These are phyloP conservation scores for Sanderia malayensis DNA, from an alignment of 30 jellyfish, hydroid and myxozoan genomes.

Conservation along the genomic window DNA sequence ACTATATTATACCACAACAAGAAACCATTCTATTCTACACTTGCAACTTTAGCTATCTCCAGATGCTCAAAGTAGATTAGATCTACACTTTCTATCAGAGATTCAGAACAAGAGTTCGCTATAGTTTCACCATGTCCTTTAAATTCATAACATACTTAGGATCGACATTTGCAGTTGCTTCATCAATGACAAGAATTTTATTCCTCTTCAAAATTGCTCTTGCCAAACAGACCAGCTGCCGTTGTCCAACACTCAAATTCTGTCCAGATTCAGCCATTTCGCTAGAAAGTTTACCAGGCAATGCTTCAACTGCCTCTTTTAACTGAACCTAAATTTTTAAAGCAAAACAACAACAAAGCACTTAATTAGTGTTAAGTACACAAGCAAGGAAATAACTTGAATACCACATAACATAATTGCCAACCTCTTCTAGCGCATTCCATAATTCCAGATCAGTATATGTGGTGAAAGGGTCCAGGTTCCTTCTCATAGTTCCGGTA, in stretches of 20 bases:
- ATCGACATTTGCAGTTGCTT: constrained; percentile 97
- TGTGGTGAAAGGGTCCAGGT: constrained; percentile 76
- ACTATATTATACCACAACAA: too few relatives aligned
- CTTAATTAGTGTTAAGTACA: too few relatives aligned
- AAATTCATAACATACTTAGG: constrained; percentile 79
- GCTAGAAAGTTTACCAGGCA: constrained; percentile 87
- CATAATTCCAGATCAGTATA: constrained; percentile 74
- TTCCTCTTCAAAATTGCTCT: constrained; percentile 81
- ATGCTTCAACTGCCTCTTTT: constrained; percentile 66
- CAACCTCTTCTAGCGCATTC: constrained; percentile 85
- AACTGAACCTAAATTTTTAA: constrained; percentile 63
- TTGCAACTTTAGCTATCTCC: too few relatives aligned
- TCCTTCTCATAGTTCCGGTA: constrained; percentile 84
- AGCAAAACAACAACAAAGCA: too few relatives aligned
- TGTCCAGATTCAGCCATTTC: constrained; percentile 92
- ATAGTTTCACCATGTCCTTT: too few relatives aligned
- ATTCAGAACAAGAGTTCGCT: too few relatives aligned
- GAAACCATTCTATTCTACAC: too few relatives aligned
- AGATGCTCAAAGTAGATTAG: too few relatives aligned
- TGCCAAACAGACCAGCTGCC: constrained; percentile 90
- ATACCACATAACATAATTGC: too few relatives aligned
- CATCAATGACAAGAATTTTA: constrained; percentile 84
- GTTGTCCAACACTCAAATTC: constrained; percentile 90
- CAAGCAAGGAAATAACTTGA: too few relatives aligned
- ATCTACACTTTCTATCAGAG: too few relatives aligned